These are phyloP conservation scores for Centroberyx gerrardi DNA, from an alignment of 2,797 vertebrate genomes.

Conservation along the genomic window DNA sequence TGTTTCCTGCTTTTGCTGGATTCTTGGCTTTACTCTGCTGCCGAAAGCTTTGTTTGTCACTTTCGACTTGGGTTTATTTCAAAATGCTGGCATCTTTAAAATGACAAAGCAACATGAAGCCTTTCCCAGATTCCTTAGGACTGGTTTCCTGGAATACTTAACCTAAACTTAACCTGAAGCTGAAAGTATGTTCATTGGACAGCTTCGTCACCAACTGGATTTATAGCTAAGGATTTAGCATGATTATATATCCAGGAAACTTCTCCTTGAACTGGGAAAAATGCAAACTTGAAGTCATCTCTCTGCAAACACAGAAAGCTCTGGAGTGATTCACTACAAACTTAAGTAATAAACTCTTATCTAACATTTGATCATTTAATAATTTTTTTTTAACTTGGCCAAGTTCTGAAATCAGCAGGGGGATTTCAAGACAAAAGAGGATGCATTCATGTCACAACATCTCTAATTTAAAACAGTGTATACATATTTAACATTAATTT, in stretches of 20 bases:
- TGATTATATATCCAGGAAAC: not conserved
- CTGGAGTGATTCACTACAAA: not conserved
- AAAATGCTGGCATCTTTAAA: not conserved
- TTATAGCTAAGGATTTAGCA: not conserved
- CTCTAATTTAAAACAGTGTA: not conserved
- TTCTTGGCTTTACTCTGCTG: constrained; percentile 6
- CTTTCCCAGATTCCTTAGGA: not conserved
- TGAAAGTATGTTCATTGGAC: not conserved
- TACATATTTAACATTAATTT: not conserved
- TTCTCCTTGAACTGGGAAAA: not conserved
- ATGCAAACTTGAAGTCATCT: not conserved
- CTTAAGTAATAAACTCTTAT: not conserved
- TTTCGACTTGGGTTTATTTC: not conserved
- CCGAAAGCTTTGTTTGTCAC: not conserved
- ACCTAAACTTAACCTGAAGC: not conserved
- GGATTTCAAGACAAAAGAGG: not conserved
- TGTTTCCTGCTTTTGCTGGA: not conserved
- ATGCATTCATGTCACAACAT: too few relatives aligned
- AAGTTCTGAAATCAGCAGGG: not conserved
- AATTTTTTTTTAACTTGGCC: not conserved
- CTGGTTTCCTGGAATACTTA: constrained; percentile 26
- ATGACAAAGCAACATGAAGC: not conserved
- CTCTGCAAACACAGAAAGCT: not conserved
- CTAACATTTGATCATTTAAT: not conserved
- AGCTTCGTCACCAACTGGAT: not conserved